Percentiles rank a stretch among this genome's conserved stretches.
These are phyloP conservation scores for Acrocephalus scirpaceus DNA, from an alignment of 2,797 vertebrate species.

Conservation along the genomic window DNA sequence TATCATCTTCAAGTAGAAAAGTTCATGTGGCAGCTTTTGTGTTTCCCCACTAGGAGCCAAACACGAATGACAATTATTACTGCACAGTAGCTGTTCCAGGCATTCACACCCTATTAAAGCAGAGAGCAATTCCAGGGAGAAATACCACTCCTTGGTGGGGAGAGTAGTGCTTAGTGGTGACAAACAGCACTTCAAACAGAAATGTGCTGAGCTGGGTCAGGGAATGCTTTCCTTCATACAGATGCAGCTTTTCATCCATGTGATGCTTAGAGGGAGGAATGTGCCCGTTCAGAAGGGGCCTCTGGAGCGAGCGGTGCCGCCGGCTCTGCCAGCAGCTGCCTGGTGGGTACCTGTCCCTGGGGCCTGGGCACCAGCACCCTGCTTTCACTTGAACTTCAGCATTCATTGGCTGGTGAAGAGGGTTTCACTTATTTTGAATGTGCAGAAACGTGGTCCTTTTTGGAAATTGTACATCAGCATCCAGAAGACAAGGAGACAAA, in stretches of 20 bases:
- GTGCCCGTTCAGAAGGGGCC: not conserved
- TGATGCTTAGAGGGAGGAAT: not conserved
- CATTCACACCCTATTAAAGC: constrained; percentile 26
- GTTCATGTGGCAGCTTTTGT: constrained; percentile 49
- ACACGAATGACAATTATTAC: constrained; percentile 49
- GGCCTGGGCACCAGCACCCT: not conserved
- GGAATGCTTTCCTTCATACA: not conserved
- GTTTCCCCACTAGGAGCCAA: constrained; percentile 24
- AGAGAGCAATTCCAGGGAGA: constrained; percentile 40
- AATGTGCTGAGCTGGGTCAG: constrained; percentile 21
- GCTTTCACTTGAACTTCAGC: not conserved
- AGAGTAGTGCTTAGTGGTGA: constrained; percentile 46
- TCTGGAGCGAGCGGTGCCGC: not conserved
- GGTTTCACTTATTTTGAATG: not conserved
- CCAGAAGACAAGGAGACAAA: not conserved
- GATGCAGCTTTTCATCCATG: not conserved
- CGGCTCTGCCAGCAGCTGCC: not conserved
- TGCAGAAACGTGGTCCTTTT: not conserved
- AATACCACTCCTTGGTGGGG: constrained; percentile 29
- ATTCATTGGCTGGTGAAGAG: not conserved
- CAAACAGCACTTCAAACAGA: constrained; percentile 48
- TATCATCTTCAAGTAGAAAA: constrained; percentile 48
- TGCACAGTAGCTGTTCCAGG: not conserved
- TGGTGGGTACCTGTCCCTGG: not conserved
- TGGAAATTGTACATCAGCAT: not conserved